Base-by-base conservation (phyloP, 2,797 vertebrate genomes). In the Lepidocolaptes lacrymiger region DNA sequence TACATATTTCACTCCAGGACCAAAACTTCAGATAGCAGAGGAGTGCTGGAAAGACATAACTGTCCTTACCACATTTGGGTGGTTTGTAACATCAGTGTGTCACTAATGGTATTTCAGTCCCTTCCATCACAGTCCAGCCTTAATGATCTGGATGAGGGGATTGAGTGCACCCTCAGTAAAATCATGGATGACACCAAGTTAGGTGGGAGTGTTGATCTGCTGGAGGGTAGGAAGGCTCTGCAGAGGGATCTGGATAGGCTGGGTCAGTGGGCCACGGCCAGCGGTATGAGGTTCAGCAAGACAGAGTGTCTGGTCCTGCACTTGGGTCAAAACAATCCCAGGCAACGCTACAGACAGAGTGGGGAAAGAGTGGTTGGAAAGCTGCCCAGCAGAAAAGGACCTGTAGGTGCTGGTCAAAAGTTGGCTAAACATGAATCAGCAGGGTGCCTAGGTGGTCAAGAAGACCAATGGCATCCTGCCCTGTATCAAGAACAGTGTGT, bases 291-390 rank as follows among this genome's bases (percentile, higher is more conserved):
- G 12, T 54, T 61, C 54, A 54, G 18, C 26, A 32, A 34, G 8
- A 8, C 1, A 0, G 34, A 59, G 26, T 34, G 17, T 3, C 1
- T 0, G 7, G 34, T 52, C 28, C 28, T 66, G 44, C 39, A 4
- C 1, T 10, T 39, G n/a, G 24, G 1, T 39, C 54, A 74, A 34
- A 74, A 67, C 6, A 34, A 22, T 26, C 17, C 24, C 61, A 30
- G 0, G 4, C 4, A 30, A n/a, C 5, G 5, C 20, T 30, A 3
- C 3, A 11, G 49, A 43, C 32, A 54, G 52, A 54, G 52, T 58
- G 23, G 7, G 10, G 44, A 24, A 28, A 1, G 52, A 1, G 20
- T 0, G 9, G 13, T 20, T 73, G 37, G 2, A 46, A 80, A 66
- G 2, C 9, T 34, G 39, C 6, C 0, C 52, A 80, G 67, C 10